Percentiles rank a stretch among this genome's conserved stretches.
Evolutionary conservation across 2,113 vertebrate species (phyloP).

Genomic region (Nyctibius bracteatus): DNA sequence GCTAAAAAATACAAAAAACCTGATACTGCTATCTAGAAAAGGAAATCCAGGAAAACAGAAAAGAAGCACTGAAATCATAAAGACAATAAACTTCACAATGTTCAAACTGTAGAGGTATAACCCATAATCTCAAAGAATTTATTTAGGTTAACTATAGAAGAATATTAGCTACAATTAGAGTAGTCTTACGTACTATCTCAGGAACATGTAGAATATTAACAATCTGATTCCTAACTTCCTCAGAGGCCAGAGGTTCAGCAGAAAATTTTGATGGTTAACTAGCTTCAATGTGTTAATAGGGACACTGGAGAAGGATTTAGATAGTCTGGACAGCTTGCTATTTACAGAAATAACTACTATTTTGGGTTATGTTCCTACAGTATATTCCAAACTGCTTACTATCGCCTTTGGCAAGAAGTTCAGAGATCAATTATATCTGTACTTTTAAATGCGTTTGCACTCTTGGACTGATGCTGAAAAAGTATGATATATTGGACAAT

Average conservation of each 20-base stretch:
- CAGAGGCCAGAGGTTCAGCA: neutral
- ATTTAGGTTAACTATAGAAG: neutral
- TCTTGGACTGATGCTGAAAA: neutral
- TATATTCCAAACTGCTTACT: neutral
- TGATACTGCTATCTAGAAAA: neutral
- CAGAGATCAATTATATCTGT: neutral
- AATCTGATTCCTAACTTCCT: neutral
- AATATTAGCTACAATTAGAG: neutral
- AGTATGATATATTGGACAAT: neutral
- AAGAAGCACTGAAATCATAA: neutral
- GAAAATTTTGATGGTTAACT: neutral
- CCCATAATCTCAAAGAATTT: neutral
- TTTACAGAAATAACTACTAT: neutral
- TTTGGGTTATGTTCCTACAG: neutral
- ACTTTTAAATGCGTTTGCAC: neutral
- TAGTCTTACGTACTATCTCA: accelerated
- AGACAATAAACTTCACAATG: neutral
- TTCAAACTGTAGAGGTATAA: neutral
- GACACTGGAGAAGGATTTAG: neutral
- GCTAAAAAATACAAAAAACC: neutral
- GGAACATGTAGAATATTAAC: neutral
- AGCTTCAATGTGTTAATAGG: neutral
- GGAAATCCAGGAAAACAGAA: neutral
- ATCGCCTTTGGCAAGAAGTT: neutral
- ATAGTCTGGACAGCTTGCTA: neutral